These are phyloP conservation scores for Aplochiton taeniatus DNA, from an alignment of 2,797 vertebrate genomes.

Conservation along the genomic window DNA sequence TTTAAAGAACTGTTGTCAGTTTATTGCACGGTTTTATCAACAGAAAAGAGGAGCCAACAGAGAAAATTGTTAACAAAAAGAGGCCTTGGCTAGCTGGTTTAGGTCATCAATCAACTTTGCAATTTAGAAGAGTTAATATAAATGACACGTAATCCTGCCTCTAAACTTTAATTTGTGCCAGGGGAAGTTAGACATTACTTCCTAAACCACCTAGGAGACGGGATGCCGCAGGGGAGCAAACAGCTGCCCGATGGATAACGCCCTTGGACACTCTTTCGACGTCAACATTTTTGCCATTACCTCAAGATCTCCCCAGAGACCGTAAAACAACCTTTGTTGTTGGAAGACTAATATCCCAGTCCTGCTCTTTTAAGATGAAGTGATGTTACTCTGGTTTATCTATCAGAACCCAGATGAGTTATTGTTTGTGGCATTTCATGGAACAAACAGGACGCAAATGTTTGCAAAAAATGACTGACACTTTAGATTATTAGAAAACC, in stretches of 20 bases:
- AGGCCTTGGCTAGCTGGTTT: background rate
- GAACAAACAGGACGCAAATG: conserved; percentile 9
- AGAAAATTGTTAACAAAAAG: background rate
- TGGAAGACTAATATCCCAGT: conserved; percentile 31
- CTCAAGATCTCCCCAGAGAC: conserved; percentile 23
- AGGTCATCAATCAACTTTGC: conserved; percentile 22
- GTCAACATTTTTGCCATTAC: conserved; percentile 40
- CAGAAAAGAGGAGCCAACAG: too few relatives aligned
- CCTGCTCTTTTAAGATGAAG: conserved; percentile 18
- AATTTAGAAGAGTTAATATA: background rate
- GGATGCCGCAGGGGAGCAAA: conserved; percentile 40
- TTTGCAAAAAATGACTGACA: background rate
- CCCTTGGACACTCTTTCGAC: conserved; percentile 33
- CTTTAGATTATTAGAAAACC: background rate
- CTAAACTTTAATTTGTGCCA: conserved; percentile 36
- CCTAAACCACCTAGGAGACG: conserved; percentile 38
- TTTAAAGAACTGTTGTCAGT: background rate
- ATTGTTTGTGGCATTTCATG: conserved; percentile 15
- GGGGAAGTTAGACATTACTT: conserved; percentile 48
- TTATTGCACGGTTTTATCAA: background rate
- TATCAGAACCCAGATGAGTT: conserved; percentile 29
- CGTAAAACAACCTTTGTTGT: conserved; percentile 35
- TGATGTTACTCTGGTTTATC: conserved; percentile 21
- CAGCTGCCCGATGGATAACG: conserved; percentile 44
- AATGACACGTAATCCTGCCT: conserved; percentile 33